A percentile compares a stretch with the other conserved stretches of the same genome.
Evolutionary conservation across 53 echinoderm and acorn worm species (phyloP).

Genomic region (Echinometra lucunter): DNA sequence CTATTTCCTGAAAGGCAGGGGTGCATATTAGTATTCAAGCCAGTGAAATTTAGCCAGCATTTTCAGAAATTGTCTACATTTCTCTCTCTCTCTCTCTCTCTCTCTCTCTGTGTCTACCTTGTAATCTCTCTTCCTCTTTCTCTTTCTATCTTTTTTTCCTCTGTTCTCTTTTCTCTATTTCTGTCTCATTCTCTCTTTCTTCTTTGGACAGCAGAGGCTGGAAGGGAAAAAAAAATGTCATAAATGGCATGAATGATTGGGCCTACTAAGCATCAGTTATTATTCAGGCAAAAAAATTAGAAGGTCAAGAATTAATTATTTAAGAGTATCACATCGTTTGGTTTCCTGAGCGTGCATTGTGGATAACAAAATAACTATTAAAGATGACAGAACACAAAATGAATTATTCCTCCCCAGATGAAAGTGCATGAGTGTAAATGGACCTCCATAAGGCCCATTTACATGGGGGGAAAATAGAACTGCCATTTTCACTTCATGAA

Average conservation of each 20-base stretch:
- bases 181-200: not conserved
- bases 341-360: not conserved
- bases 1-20: not conserved
- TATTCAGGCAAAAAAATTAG: not conserved
- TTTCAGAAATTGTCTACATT: not conserved
- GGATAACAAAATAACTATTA: too few species aligned
- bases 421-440: too few species aligned
- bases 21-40: not conserved
- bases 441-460: too few species aligned
- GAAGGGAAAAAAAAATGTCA: not conserved
- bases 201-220: not conserved
- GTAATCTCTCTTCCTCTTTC: too few species aligned
- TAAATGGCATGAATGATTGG: not conserved
- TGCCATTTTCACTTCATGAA: too few species aligned
- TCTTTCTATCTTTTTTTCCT: too few species aligned
- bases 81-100: too few species aligned
- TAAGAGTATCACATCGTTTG: not conserved
- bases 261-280: not conserved
- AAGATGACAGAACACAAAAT: too few species aligned
- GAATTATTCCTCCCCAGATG: too few species aligned
- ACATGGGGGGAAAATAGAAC: too few species aligned
- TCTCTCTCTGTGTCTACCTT: too few species aligned
- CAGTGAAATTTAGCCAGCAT: not conserved
- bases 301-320: not conserved
- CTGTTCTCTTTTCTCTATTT: too few species aligned